phyloP scores from a whole-genome alignment of 2,113 vertebrate species.

The Patagioenas fasciata region DNA sequence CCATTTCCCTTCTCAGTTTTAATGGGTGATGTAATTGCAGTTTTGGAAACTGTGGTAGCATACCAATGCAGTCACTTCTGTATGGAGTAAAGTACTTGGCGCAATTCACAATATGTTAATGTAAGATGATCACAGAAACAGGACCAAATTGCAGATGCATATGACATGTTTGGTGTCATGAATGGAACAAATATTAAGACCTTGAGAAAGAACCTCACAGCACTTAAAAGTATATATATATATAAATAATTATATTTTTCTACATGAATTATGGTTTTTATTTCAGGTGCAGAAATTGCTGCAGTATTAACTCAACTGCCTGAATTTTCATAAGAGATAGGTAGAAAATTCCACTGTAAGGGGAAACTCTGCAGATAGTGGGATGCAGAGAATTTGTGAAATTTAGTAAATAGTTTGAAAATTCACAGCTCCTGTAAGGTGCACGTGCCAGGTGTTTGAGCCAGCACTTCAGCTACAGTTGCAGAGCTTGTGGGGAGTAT shows the following conservation, averaged over 20 bases:
- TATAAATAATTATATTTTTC: not conserved
- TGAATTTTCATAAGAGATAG: not conserved
- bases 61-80: not conserved
- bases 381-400: not conserved
- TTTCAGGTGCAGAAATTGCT: not conserved
- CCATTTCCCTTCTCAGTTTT: not conserved
- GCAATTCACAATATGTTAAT: not conserved
- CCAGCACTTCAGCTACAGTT: not conserved
- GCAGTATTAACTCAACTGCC: not conserved
- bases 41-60: not conserved
- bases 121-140: not conserved
- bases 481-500: not conserved
- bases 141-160: not conserved
- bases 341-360: not conserved
- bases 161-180: not conserved
- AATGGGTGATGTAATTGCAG: slow-evolving; percentile 44
- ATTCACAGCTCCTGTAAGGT: not conserved
- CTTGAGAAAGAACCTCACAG: not conserved
- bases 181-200: not conserved
- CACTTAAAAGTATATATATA: not conserved
- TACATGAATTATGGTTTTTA: not conserved
- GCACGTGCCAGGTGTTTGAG: not conserved
- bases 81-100: not conserved
- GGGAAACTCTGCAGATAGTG: not conserved
- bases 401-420: not conserved